These are phyloP conservation scores for Abramis brama DNA, from an alignment of 2,113 vertebrate species.

Conservation along the genomic window DNA sequence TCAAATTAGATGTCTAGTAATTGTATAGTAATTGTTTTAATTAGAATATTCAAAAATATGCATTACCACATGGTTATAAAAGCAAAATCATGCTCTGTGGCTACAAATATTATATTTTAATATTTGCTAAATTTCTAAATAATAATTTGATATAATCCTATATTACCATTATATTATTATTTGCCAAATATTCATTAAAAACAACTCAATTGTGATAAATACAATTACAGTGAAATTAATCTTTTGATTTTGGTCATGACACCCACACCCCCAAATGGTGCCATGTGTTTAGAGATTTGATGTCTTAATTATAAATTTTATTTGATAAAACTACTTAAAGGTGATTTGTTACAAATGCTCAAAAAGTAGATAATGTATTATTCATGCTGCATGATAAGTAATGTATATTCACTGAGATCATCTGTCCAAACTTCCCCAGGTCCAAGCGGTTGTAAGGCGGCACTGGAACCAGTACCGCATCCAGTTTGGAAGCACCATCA, in stretches of 20 bases:
- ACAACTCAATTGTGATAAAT: no score
- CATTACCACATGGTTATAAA: background rate
- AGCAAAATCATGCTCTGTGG: background rate
- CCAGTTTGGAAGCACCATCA: conserved; percentile 89
- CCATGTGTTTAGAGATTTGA: background rate
- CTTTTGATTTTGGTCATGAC: background rate
- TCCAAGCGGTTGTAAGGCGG: conserved; percentile 89
- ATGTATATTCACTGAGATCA: background rate
- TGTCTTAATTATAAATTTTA: background rate
- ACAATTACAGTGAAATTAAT: background rate
- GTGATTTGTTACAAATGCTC: background rate
- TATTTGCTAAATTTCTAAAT: no score
- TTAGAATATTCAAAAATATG: background rate
- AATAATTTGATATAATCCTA: no score
- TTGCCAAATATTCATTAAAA: no score
- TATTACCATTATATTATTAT: no score
- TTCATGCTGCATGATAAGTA: background rate
- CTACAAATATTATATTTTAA: no score
- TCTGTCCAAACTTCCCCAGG: conserved; percentile 71
- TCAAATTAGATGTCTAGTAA: background rate
- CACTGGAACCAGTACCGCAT: conserved; percentile 96
- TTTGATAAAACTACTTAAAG: background rate
- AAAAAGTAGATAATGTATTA: background rate
- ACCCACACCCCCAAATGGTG: background rate
- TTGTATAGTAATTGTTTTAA: background rate